Conservation (phyloP, 37 sponge, comb jelly and placozoan species). For the Lycopodina hypogea region DNA sequence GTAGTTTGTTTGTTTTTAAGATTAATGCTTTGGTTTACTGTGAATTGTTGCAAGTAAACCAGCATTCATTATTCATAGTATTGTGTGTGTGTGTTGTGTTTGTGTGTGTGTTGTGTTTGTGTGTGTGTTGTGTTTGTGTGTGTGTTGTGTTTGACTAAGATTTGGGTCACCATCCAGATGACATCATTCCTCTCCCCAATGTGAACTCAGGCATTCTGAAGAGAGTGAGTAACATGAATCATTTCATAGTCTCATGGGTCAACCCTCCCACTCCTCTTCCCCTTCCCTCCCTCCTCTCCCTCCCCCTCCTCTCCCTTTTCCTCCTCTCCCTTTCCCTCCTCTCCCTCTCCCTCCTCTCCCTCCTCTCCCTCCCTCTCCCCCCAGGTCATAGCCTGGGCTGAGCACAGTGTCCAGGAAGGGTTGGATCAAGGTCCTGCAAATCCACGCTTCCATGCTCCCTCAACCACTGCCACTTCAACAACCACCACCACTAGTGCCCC, state of each 20-base stretch:
- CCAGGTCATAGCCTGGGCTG: conserved; percentile 54
- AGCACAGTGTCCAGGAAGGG: conserved; percentile 20
- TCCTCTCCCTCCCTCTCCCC: too few relatives aligned
- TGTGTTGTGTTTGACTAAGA: conserved; percentile 14
- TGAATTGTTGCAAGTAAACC: too few relatives aligned
- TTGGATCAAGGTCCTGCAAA: not conserved
- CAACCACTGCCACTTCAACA: not conserved
- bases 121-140: not conserved
- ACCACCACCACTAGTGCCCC: not conserved
- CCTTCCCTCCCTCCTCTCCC: too few relatives aligned
- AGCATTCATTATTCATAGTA: not conserved
- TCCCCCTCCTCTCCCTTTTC: too few relatives aligned
- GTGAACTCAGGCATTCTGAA: conserved; percentile 44
- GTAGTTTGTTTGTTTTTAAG: too few relatives aligned
- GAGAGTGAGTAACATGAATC: conserved; percentile 11
- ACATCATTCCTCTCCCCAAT: conserved; percentile 63
- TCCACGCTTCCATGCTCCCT: not conserved
- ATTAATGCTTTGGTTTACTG: too few relatives aligned
- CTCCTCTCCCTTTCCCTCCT: too few relatives aligned
- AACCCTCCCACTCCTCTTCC: too few relatives aligned
- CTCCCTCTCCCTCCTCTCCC: too few relatives aligned
- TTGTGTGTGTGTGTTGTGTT: not conserved
- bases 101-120: not conserved
- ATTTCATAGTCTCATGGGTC: not conserved
- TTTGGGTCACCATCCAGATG: conserved; percentile 36